A percentile compares a stretch with the other conserved stretches of the same genome.
Conservation (phyloP, 1,140 invertebrate species). For the Drosophila willistoni region DNA sequence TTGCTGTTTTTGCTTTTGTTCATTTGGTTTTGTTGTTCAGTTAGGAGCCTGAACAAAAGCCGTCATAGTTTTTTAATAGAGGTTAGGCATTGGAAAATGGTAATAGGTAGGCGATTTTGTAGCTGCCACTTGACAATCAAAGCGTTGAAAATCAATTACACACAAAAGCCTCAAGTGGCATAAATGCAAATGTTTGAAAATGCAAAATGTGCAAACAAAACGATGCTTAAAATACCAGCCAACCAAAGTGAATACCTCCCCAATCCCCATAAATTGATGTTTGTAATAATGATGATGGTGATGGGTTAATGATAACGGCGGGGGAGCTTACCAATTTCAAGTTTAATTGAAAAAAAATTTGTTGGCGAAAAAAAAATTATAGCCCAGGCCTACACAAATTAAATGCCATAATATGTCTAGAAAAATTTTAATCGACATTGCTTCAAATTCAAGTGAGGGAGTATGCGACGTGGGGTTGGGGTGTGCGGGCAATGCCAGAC, state of each 20-base stretch:
- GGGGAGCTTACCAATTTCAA: neutral
- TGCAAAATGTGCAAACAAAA: slow-evolving; percentile 37
- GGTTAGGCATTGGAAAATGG: neutral
- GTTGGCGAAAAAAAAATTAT: neutral
- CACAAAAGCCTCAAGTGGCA: slow-evolving; percentile 73
- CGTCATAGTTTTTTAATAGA: slow-evolving; percentile 8
- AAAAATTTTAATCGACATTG: slow-evolving; percentile 57
- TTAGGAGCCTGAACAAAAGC: slow-evolving; percentile 53
- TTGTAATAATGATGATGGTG: slow-evolving; percentile 5
- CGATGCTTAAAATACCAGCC: slow-evolving; percentile 17
- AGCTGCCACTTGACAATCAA: slow-evolving; percentile 71
- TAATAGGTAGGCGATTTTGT: slow-evolving; percentile 26
- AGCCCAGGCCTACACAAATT: neutral
- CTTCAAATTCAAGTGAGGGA: slow-evolving; percentile 26
- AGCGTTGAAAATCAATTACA: slow-evolving; percentile 75
- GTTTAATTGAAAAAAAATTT: slow-evolving; percentile 34
- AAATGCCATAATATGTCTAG: slow-evolving; percentile 27
- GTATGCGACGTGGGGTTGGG: neutral
- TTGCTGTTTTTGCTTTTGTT: neutral
- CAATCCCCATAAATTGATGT: neutral
- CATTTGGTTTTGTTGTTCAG: slow-evolving; percentile 2
- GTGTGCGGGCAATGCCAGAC: too few species aligned
- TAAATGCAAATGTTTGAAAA: slow-evolving; percentile 63
- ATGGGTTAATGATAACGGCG: neutral
- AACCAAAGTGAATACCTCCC: neutral